Evolutionary conservation across 37 sponge, comb jelly and placozoan genomes (phyloP).

Genomic region (Lycopodina hypogea): DNA sequence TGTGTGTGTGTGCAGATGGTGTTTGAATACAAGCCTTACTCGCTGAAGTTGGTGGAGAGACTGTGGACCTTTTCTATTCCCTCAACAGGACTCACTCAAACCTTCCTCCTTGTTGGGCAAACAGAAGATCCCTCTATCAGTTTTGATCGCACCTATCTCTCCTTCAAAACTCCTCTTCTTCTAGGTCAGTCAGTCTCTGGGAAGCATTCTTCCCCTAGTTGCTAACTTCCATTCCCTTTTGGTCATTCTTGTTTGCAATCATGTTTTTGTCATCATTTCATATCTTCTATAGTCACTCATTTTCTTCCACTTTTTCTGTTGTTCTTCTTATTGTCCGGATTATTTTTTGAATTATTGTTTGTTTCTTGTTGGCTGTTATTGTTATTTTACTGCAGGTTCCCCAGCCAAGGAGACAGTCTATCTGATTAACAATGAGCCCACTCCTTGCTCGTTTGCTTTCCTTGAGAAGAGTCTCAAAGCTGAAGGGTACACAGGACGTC

Average conservation of each 20-base stretch:
- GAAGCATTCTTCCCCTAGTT: background rate
- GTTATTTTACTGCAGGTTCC: slow-evolving; percentile 29
- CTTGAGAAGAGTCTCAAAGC: slow-evolving; percentile 68
- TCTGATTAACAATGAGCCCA: slow-evolving; percentile 83
- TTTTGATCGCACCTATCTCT: slow-evolving; percentile 83
- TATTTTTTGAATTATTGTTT: no score
- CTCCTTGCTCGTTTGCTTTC: slow-evolving; percentile 68
- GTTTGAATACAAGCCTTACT: slow-evolving; percentile 80
- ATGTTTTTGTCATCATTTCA: no score
- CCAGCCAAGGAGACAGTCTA: slow-evolving; percentile 74
- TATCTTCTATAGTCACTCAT: no score
- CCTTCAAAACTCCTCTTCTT: slow-evolving; percentile 74
- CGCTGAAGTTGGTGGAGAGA: slow-evolving; percentile 66
- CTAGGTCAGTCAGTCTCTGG: slow-evolving; percentile 48
- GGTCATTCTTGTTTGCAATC: no score
- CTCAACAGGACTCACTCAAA: slow-evolving; percentile 57
- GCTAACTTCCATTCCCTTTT: background rate
- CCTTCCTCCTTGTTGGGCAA: slow-evolving; percentile 87
- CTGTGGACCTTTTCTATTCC: slow-evolving; percentile 95
- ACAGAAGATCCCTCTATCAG: slow-evolving; percentile 81
- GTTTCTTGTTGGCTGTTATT: no score
- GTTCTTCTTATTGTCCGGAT: no score
- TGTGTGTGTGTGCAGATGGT: slow-evolving; percentile 50
- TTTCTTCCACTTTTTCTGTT: background rate
- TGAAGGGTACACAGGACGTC: slow-evolving; percentile 57